Percentiles rank a stretch among this genome's conserved stretches.
Conservation (phyloP, 2,888 invertebrate genomes). For the Sicus ferrugineus region DNA sequence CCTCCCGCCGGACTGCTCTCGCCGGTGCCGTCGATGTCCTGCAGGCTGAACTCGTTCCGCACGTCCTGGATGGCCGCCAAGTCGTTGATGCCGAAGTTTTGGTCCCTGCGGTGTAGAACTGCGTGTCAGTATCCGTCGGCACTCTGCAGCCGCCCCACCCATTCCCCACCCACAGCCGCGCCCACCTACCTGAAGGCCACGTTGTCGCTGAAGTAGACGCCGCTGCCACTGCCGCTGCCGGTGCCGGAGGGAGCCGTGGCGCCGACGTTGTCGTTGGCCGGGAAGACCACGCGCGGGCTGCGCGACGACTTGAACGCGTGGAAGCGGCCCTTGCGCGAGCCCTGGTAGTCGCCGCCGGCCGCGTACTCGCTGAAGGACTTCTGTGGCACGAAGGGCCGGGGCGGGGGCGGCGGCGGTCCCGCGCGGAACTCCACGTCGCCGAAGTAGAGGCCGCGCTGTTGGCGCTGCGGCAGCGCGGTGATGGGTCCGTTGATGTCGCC, state of each 20-base stretch:
- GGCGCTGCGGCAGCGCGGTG: constrained; percentile 59
- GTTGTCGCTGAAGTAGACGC: constrained; percentile 62
- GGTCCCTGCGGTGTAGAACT: constrained; percentile 68
- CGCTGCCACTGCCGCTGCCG: too few relatives aligned
- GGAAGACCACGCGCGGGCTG: constrained; percentile 64
- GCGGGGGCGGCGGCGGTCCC: constrained; percentile 46
- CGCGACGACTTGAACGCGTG: constrained; percentile 63
- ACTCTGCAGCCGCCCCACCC: too few relatives aligned
- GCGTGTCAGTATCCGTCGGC: too few relatives aligned
- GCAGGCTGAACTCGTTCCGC: constrained; percentile 70
- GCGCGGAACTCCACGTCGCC: constrained; percentile 59
- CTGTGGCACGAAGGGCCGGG: constrained; percentile 51
- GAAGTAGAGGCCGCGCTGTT: constrained; percentile 58
- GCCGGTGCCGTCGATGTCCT: constrained; percentile 67
- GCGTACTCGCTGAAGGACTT: constrained; percentile 62
- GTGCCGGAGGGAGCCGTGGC: constrained; percentile 58
- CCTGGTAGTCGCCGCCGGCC: constrained; percentile 50
- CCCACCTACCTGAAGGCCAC: constrained; percentile 61
- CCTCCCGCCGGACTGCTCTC: constrained; percentile 49
- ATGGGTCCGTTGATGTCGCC: constrained; percentile 64
- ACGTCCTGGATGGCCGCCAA: constrained; percentile 66
- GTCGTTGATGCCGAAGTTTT: constrained; percentile 70
- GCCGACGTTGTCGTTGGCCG: constrained; percentile 60
- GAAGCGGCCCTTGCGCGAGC: constrained; percentile 59
- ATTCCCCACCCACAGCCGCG: too few relatives aligned